These are phyloP conservation scores for Myrmophylax atrothorax DNA, from an alignment of 2,113 vertebrate genomes.

Conservation along the genomic window DNA sequence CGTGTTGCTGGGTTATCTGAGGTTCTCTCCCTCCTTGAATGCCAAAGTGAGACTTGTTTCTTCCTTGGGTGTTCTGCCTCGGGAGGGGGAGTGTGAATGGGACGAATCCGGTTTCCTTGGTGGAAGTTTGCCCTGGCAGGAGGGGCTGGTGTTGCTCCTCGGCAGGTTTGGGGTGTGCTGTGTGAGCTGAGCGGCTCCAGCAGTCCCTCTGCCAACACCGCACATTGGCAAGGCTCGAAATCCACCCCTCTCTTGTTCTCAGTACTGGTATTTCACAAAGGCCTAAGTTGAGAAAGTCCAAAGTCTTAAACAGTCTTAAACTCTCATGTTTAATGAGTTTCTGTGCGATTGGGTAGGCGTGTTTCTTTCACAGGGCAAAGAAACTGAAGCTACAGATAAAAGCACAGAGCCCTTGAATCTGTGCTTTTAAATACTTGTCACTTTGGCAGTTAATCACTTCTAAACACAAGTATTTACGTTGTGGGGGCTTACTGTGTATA, in stretches of 20 bases:
- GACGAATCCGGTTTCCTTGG: neutral
- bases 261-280: neutral
- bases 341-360: accelerated
- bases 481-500: neutral
- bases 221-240: neutral
- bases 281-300: neutral
- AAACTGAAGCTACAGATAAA: neutral
- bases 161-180: neutral
- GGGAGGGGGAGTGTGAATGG: neutral
- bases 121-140: neutral
- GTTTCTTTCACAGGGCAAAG: neutral
- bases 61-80: neutral
- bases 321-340: neutral
- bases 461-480: neutral
- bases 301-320: neutral
- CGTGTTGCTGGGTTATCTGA: neutral
- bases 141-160: neutral
- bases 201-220: neutral
- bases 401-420: neutral
- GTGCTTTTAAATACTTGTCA: neutral
- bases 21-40: neutral
- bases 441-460: neutral
- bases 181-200: neutral
- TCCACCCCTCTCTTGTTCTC: neutral
- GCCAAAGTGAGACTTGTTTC: neutral